Conservation (phyloP, 1,140 invertebrate species). For the honey bee (Apis mellifera) region Amel_HAv3.1 CM009931.2:27204001-27204500, state of each 20-base stretch:
- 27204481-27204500: conserved; percentile 51
- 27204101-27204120: conserved; percentile 67
- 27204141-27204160: neutral
- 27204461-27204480: conserved; percentile 69
- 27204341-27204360: conserved; percentile 25
- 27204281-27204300: neutral
- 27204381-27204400: conserved; percentile 58
- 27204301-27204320: conserved; percentile 16
- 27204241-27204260: neutral
- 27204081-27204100: conserved; percentile 69
- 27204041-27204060: conserved; percentile 60
- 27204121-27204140: conserved; percentile 61
- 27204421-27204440: conserved; percentile 79
- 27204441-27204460: conserved; percentile 75
- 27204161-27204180: no score
- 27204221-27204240: no score
- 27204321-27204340: conserved; percentile 9
- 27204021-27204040: conserved; percentile 63
- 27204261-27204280: neutral
- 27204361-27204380: neutral
- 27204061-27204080: conserved; percentile 61
- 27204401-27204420: conserved; percentile 75
- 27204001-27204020: conserved; percentile 61
- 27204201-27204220: no score
- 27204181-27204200: no score